phyloP scores from a whole-genome alignment of 2,888 invertebrate species.

The Cerastis rubricosa region DNA sequence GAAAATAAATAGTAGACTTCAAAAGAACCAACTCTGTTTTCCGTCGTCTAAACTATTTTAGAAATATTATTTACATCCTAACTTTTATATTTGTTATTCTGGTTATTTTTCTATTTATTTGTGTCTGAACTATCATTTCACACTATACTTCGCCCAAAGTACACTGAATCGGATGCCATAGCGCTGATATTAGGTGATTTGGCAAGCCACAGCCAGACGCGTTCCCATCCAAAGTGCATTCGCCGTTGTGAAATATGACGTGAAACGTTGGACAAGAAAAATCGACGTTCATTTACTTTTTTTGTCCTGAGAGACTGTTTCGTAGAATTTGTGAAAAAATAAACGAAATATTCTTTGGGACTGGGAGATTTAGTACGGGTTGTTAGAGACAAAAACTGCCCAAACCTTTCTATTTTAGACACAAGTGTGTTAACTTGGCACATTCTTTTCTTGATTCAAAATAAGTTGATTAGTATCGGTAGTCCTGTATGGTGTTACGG shows the following conservation, averaged over 20 bases:
- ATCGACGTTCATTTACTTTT: constrained; percentile 43
- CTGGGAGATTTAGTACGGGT: no score
- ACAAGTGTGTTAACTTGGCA: no score
- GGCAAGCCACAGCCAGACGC: constrained; percentile 58
- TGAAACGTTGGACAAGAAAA: constrained; percentile 50
- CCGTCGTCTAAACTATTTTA: background rate
- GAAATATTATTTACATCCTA: background rate
- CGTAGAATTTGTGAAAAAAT: background rate
- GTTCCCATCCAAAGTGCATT: constrained; percentile 58
- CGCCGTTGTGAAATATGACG: constrained; percentile 46
- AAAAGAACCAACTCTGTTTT: background rate
- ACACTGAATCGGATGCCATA: constrained; percentile 60
- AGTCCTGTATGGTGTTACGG: no score
- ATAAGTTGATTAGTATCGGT: no score
- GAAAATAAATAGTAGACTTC: no score
- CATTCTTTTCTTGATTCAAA: no score
- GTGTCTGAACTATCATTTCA: constrained; percentile 15
- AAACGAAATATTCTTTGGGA: background rate
- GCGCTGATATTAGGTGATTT: constrained; percentile 66
- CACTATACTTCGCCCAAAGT: constrained; percentile 38
- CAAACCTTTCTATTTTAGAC: no score
- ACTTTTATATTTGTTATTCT: background rate
- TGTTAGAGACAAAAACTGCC: no score
- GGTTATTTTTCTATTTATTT: constrained; percentile 29
- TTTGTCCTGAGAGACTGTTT: background rate